Percentiles rank a stretch among this genome's conserved stretches.
Evolutionary conservation across 2,888 invertebrate genomes (phyloP).

Genomic region (Ectemnius lituratus): DNA sequence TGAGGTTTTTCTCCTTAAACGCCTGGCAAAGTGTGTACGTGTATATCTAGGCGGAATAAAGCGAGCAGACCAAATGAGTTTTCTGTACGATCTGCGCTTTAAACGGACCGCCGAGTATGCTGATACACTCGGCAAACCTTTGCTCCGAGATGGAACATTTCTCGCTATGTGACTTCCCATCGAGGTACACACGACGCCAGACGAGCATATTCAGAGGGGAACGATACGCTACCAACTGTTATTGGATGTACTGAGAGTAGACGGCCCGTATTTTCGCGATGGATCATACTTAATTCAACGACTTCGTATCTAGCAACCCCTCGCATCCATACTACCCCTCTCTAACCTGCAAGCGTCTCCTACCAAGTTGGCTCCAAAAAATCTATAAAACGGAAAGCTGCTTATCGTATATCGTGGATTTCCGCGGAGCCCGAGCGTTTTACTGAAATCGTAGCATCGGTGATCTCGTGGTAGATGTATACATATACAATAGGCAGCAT

Average conservation of each 20-base stretch:
- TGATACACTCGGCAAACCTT: neutral
- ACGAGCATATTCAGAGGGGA: neutral
- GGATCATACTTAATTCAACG: slow-evolving; percentile 4
- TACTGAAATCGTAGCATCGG: neutral
- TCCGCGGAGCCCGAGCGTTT: too few species aligned
- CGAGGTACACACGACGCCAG: neutral
- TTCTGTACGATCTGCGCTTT: slow-evolving; percentile 11
- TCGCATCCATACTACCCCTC: neutral
- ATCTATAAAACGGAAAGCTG: slow-evolving; percentile 23
- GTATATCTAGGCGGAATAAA: neutral
- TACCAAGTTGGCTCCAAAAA: neutral
- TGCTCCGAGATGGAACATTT: neutral
- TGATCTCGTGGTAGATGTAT: slow-evolving; percentile 8
- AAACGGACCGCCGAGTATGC: neutral
- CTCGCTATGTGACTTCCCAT: neutral
- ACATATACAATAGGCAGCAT: slow-evolving; percentile 26
- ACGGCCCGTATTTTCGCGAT: neutral
- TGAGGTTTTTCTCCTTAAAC: slow-evolving; percentile 39
- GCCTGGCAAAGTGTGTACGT: neutral
- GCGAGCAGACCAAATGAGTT: slow-evolving; percentile 16
- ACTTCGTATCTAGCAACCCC: neutral
- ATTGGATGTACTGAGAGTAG: neutral
- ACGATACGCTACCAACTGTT: neutral
- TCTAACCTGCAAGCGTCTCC: neutral
- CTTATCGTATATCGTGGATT: slow-evolving; percentile 34